These are phyloP conservation scores for Petrocephalus microphthalmus DNA, from an alignment of 2,113 vertebrate species.

Conservation along the genomic window DNA sequence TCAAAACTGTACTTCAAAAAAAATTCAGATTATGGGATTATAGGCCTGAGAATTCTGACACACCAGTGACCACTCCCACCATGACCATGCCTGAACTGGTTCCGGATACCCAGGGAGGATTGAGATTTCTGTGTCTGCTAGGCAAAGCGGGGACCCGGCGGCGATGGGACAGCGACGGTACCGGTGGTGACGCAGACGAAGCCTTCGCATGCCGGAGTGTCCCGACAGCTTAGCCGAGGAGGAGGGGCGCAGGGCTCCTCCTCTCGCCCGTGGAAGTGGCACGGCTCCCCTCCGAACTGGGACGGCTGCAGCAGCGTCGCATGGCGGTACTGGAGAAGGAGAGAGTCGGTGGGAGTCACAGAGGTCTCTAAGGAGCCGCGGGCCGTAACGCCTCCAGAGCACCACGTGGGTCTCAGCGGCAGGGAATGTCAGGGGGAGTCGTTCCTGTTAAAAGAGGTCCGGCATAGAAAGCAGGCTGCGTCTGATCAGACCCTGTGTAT, in stretches of 20 bases:
- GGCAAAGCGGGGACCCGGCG: background rate
- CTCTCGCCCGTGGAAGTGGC: conserved; percentile 64
- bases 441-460: background rate
- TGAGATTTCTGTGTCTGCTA: background rate
- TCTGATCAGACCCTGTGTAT: background rate
- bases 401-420: background rate
- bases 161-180: conserved; percentile 30
- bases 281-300: conserved; percentile 75
- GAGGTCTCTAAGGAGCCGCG: background rate
- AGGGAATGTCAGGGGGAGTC: background rate
- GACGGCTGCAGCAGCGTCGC: conserved; percentile 67
- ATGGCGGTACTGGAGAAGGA: conserved; percentile 70
- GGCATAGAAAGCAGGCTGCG: background rate
- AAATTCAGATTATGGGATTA: background rate
- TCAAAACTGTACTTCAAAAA: background rate
- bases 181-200: conserved; percentile 78
- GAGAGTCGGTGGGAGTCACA: background rate
- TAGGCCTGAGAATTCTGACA: background rate
- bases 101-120: background rate
- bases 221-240: conserved; percentile 61
- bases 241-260: conserved; percentile 64
- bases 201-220: conserved; percentile 70
- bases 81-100: background rate
- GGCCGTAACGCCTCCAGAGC: background rate
- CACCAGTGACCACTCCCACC: background rate